Evolutionary conservation across 2,113 vertebrate species (phyloP).

Genomic region (Leiothrix lutea): DNA sequence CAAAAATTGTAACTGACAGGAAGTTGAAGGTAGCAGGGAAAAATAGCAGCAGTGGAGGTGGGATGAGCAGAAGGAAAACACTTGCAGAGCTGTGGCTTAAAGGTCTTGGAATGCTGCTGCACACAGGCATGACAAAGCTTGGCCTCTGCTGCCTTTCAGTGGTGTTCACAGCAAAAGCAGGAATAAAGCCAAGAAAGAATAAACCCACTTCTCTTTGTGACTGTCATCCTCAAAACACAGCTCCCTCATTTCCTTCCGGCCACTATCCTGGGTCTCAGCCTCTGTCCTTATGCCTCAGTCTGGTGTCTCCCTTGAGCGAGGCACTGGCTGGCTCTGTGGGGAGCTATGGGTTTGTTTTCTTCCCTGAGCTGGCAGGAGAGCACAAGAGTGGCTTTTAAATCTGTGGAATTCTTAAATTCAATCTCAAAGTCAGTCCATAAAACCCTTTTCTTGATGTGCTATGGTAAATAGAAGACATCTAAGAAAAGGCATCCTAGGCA

Average conservation of each 20-base stretch:
- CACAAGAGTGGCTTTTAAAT: neutral
- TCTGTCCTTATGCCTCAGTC: neutral
- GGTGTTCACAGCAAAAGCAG: neutral
- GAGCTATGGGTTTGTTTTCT: neutral
- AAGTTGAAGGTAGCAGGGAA: constrained; percentile 22
- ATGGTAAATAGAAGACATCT: neutral
- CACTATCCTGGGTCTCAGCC: neutral
- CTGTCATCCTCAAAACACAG: neutral
- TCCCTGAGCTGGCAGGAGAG: neutral
- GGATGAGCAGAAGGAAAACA: neutral
- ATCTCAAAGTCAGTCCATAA: neutral
- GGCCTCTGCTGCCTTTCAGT: neutral
- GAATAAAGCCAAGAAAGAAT: neutral
- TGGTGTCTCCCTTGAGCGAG: fast-evolving
- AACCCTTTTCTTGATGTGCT: neutral
- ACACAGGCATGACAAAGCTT: neutral
- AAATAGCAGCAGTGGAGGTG: constrained; percentile 12
- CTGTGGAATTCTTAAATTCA: neutral
- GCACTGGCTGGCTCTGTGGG: neutral
- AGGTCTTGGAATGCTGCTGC: neutral
- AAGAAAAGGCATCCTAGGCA: neutral
- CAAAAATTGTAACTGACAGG: constrained; percentile 26
- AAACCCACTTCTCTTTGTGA: neutral
- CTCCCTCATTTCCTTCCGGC: neutral
- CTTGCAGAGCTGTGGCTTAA: neutral